Evolutionary conservation across 2,797 vertebrate species (phyloP).

Genomic region (Rhadinocentrus ornatus): DNA sequence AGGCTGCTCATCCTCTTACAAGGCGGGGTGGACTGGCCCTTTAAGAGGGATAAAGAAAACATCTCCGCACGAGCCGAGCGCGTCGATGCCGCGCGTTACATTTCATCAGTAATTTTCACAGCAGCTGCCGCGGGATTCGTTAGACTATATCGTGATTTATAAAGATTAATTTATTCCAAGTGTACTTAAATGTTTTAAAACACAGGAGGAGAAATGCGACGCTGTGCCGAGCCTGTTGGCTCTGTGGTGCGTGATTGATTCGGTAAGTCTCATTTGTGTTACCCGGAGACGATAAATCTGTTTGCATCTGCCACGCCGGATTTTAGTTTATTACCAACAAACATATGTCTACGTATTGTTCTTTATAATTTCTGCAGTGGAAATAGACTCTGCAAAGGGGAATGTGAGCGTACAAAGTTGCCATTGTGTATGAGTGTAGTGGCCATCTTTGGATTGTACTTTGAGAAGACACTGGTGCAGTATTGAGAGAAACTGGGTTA

Average conservation of each 20-base stretch:
- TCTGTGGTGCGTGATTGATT: slow-evolving; percentile 64
- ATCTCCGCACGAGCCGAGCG: slow-evolving; percentile 38
- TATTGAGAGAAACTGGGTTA: slow-evolving; percentile 16
- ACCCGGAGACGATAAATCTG: slow-evolving; percentile 10
- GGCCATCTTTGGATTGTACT: slow-evolving; percentile 75
- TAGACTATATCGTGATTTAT: background rate
- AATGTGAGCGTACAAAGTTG: slow-evolving; percentile 54
- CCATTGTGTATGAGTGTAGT: slow-evolving; percentile 55
- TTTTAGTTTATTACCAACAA: background rate
- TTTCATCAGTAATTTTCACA: slow-evolving; percentile 9
- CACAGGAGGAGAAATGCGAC: slow-evolving; percentile 36
- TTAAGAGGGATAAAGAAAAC: slow-evolving; percentile 67
- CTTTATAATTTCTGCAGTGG: rapidly evolving
- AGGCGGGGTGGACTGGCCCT: slow-evolving; percentile 62
- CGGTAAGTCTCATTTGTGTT: slow-evolving; percentile 73
- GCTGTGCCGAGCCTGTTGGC: slow-evolving; percentile 24
- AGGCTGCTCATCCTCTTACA: background rate
- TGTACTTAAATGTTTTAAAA: background rate
- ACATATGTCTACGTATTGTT: background rate
- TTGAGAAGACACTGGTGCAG: slow-evolving; percentile 41
- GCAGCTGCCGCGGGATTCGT: background rate
- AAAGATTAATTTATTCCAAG: background rate
- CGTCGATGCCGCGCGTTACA: slow-evolving; percentile 55
- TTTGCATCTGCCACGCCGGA: background rate
- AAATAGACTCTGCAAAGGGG: background rate